Evolutionary conservation across 2,888 invertebrate genomes (phyloP).

Genomic region (Acrobeloides nanus): DNA sequence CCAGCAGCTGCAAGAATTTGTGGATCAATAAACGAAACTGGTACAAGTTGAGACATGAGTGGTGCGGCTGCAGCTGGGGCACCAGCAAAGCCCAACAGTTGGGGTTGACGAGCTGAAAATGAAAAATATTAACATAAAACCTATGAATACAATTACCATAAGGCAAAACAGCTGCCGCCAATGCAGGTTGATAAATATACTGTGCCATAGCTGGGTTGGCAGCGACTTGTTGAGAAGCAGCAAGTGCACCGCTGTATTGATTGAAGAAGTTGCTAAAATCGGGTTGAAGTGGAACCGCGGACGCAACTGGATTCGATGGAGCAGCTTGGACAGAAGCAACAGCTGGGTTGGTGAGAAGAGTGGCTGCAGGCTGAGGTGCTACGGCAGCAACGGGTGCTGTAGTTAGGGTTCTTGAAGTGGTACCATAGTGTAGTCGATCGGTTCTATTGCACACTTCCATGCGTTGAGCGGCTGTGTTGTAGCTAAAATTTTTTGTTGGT

Average conservation of each 20-base stretch:
- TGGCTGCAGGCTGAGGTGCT: conserved; percentile 9
- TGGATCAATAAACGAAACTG: conserved; percentile 45
- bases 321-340: conserved; percentile 15
- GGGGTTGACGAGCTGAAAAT: conserved; percentile 19
- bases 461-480: conserved; percentile 28
- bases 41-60: conserved; percentile 33
- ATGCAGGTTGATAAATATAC: conserved; percentile 46
- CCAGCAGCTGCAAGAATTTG: conserved; percentile 17
- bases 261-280: conserved; percentile 21
- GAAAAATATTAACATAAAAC: neutral
- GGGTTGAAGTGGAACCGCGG: conserved; percentile 13
- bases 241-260: too few relatives aligned
- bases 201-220: conserved; percentile 28
- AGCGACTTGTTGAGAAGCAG: conserved; percentile 15
- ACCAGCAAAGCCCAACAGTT: conserved; percentile 18
- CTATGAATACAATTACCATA: conserved; percentile 20
- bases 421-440: conserved; percentile 11
- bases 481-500: conserved; percentile 14
- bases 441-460: conserved; percentile 45
- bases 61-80: conserved; percentile 11
- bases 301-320: conserved; percentile 21
- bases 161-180: conserved; percentile 36
- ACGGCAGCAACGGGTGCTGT: conserved; percentile 19
- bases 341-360: conserved; percentile 3
- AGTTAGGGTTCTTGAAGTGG: conserved; percentile 6